phyloP scores from a whole-genome alignment of 2,113 vertebrate species.

The Boulengeromyrus knoepffleri region DNA sequence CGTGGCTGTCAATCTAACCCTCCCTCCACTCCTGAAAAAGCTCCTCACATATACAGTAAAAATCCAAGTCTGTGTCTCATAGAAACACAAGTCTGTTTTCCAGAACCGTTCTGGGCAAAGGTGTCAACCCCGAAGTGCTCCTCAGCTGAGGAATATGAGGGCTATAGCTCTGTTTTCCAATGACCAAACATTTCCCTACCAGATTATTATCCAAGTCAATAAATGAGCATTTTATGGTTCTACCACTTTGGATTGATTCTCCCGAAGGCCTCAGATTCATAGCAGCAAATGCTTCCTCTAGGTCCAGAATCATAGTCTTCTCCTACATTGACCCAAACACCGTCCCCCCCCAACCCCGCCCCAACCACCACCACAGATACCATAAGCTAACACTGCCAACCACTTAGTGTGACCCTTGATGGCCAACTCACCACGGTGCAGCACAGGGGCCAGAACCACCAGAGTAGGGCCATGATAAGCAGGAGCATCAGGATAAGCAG shows the following conservation, averaged over 20 bases:
- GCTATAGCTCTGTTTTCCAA: neutral
- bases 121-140: neutral
- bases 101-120: constrained; percentile 8
- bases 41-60: neutral
- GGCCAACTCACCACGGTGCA: constrained; percentile 84
- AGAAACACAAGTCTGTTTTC: neutral
- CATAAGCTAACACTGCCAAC: neutral
- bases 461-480: constrained; percentile 75
- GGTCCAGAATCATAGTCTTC: neutral
- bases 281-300: neutral
- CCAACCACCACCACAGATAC: neutral
- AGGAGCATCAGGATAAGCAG: constrained; percentile 86
- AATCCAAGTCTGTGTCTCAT: neutral
- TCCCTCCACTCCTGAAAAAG: neutral
- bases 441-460: constrained; percentile 99
- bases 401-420: neutral
- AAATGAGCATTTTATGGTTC: neutral
- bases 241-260: neutral
- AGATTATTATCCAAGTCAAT: neutral
- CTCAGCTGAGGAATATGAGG: neutral
- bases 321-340: neutral
- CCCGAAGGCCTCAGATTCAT: neutral
- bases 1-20: neutral
- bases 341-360: neutral
- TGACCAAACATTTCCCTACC: neutral